These are phyloP conservation scores for Megaceryle alcyon DNA, from an alignment of 2,797 vertebrate genomes.

Conservation along the genomic window DNA sequence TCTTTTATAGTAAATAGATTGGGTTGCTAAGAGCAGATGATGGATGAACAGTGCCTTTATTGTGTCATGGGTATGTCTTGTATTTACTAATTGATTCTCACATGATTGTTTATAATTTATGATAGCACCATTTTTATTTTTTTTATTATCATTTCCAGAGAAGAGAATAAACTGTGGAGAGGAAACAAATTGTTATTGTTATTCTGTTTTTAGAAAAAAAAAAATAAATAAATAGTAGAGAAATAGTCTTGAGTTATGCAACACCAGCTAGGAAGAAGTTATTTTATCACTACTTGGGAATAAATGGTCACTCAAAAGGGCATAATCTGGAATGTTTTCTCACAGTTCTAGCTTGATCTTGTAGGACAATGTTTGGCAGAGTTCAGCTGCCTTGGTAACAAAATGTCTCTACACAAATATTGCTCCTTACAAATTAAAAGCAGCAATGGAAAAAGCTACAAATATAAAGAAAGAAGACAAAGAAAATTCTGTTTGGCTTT, in stretches of 20 bases:
- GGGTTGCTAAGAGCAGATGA: background rate
- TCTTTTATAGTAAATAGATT: background rate
- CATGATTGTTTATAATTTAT: background rate
- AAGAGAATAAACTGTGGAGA: background rate
- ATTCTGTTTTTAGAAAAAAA: background rate
- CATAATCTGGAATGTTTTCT: constrained; percentile 45
- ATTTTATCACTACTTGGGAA: constrained; percentile 40
- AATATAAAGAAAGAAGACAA: constrained; percentile 2
- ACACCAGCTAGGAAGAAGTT: background rate
- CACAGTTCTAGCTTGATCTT: constrained; percentile 1
- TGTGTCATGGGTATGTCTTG: background rate
- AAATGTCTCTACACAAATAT: constrained; percentile 44
- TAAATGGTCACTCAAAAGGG: constrained; percentile 11
- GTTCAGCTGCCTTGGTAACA: constrained; percentile 10
- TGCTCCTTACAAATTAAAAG: constrained; percentile 53
- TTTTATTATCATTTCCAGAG: background rate
- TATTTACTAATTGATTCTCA: background rate
- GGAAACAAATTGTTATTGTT: background rate
- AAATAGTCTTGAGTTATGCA: constrained; percentile 26
- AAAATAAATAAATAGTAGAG: background rate
- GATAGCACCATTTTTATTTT: background rate
- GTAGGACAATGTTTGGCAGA: constrained; percentile 48
- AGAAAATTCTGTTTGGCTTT: background rate
- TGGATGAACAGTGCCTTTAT: background rate
- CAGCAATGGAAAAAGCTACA: constrained; percentile 16